Conservation (phyloP, 2,888 invertebrate species). For the Habrosyne pyritoides region DNA sequence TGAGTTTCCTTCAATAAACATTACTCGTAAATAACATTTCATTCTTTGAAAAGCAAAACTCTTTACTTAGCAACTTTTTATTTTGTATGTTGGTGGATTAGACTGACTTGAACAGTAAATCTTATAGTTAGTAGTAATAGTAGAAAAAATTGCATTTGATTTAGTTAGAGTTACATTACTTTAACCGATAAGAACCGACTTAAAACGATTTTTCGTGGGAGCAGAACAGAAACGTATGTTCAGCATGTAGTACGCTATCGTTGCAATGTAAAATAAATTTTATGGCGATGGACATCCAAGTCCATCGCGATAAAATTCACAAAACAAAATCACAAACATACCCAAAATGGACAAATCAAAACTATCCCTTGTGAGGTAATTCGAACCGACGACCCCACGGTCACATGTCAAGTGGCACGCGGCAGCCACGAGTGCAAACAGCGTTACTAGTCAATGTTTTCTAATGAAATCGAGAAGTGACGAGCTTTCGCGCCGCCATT, state of each 20-base stretch:
- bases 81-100: not conserved
- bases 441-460: constrained; percentile 39
- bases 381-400: constrained; percentile 28
- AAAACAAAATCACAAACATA: constrained; percentile 7
- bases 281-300: not conserved
- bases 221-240: too few species aligned
- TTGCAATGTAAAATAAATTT: not conserved
- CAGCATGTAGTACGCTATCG: too few species aligned
- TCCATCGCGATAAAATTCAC: too few species aligned
- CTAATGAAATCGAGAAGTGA: constrained; percentile 61
- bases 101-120: too few species aligned
- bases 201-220: not conserved
- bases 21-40: not conserved
- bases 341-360: constrained; percentile 17
- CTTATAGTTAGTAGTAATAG: too few species aligned
- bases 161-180: too few species aligned
- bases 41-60: not conserved
- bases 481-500: constrained; percentile 26
- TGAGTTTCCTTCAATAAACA: not conserved
- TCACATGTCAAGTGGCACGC: constrained; percentile 49
- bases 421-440: constrained; percentile 57
- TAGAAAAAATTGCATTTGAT: too few species aligned
- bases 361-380: constrained; percentile 23
- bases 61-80: not conserved
- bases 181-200: too few species aligned